phyloP scores from a whole-genome alignment of 1,140 invertebrate species.

The Panulirus ornatus region DNA sequence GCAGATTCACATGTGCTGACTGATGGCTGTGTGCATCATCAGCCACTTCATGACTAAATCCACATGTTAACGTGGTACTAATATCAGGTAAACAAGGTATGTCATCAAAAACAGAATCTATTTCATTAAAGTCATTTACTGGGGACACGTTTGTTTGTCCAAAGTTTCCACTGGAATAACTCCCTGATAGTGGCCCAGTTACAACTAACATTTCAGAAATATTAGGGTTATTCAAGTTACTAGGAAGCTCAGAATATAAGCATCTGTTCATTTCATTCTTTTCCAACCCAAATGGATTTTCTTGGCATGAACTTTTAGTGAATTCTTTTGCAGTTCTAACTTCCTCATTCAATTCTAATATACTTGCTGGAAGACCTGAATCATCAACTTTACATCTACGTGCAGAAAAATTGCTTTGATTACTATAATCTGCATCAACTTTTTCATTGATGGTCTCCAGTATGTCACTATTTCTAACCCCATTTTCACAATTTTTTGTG shows the following conservation, averaged over 20 bases:
- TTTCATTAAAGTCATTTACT: neutral
- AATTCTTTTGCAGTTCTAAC: neutral
- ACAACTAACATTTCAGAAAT: neutral
- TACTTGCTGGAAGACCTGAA: neutral
- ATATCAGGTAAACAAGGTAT: neutral
- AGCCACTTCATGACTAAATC: neutral
- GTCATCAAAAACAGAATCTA: neutral
- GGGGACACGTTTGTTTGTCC: too few relatives aligned
- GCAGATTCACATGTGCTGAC: neutral
- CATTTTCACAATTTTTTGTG: too few relatives aligned
- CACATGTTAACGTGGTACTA: neutral
- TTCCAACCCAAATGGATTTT: neutral
- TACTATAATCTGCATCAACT: neutral
- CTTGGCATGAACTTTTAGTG: neutral
- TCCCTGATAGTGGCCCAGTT: neutral
- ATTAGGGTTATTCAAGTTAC: neutral
- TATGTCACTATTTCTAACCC: neutral
- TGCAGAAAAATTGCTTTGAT: neutral
- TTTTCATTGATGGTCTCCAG: neutral
- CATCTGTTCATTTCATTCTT: neutral
- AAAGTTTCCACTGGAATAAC: neutral
- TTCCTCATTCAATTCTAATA: neutral
- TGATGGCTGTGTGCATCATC: neutral
- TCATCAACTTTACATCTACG: neutral
- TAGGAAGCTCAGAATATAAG: too few relatives aligned